Conservation (phyloP, 64 coral and sea anemone genomes). For the Exaiptasia diaphana region DNA sequence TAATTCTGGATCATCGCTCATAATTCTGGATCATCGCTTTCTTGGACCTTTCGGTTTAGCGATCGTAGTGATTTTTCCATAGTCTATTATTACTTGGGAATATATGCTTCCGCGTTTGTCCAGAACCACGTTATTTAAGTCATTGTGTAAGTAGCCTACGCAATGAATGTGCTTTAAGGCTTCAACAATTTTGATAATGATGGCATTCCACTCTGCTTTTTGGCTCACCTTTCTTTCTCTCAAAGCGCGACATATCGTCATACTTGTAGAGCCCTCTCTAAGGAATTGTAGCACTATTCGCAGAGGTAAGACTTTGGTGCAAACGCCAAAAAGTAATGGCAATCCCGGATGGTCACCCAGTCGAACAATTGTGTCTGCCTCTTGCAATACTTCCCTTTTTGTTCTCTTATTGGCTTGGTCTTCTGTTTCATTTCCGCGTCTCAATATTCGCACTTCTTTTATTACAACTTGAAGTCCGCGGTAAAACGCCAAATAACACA, state of each 20-base stretch:
- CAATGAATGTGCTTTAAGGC: neutral
- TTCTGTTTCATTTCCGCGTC: neutral
- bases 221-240: neutral
- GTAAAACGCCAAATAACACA: neutral
- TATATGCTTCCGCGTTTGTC: neutral
- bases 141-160: neutral
- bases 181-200: neutral
- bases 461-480: neutral
- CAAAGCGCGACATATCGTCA: neutral
- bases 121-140: neutral
- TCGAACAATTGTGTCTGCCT: neutral
- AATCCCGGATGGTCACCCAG: neutral
- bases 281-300: neutral
- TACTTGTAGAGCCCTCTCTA: neutral
- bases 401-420: neutral
- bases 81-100: neutral
- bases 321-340: neutral
- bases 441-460: neutral
- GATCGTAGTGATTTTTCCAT: neutral
- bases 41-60: neutral
- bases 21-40: neutral
- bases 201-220: neutral
- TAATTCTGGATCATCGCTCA: too few species aligned
- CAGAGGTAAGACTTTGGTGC: neutral
- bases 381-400: neutral